phyloP scores from a whole-genome alignment of 2,888 invertebrate species.

The Tanytarsus gracilentus region DNA sequence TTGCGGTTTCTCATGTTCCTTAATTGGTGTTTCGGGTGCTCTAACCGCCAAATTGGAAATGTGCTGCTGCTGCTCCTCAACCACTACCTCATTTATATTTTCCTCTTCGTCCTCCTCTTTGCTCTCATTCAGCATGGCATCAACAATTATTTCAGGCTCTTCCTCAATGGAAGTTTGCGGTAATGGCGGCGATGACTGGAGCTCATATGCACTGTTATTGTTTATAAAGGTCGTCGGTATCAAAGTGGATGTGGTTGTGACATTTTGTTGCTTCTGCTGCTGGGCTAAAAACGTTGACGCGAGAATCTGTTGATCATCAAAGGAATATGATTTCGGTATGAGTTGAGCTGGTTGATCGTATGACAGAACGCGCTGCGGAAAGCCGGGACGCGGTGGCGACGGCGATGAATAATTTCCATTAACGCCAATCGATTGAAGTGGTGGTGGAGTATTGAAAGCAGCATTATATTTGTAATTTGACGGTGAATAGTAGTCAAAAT shows the following conservation, averaged over 20 bases:
- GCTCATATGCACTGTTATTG: constrained; percentile 8
- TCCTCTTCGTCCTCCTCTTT: not conserved
- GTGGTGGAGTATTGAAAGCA: constrained; percentile 36
- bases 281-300: not conserved
- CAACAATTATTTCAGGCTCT: not conserved
- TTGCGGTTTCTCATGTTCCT: not conserved
- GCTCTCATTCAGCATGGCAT: too few species aligned
- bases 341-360: not conserved
- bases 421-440: constrained; percentile 24
- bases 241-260: not conserved
- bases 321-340: constrained; percentile 4
- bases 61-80: not conserved
- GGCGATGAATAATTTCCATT: constrained; percentile 48
- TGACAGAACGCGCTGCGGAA: constrained; percentile 54
- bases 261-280: constrained; percentile 11
- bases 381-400: constrained; percentile 72
- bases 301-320: constrained; percentile 6
- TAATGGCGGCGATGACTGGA: not conserved
- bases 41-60: not conserved
- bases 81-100: not conserved
- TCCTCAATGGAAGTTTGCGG: constrained; percentile 11
- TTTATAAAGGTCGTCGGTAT: constrained; percentile 22
- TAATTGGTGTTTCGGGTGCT: not conserved
- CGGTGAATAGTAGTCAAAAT: constrained; percentile 19
- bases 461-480: constrained; percentile 34